These are phyloP conservation scores for Lycorma delicatula DNA, from an alignment of 1,140 invertebrate species.

Conservation along the genomic window DNA sequence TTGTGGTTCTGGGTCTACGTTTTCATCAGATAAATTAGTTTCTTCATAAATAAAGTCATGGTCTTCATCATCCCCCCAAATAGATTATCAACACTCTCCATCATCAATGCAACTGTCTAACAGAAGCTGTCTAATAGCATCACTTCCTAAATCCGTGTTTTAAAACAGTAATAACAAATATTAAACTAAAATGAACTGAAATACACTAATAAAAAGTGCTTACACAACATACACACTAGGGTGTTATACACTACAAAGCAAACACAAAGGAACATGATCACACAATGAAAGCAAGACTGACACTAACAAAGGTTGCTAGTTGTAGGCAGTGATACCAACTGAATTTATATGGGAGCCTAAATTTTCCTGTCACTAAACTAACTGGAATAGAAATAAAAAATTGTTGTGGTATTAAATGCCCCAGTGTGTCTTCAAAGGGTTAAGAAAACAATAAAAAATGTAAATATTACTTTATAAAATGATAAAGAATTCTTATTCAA, in stretches of 20 bases:
- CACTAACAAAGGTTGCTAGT: not conserved
- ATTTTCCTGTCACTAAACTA: too few relatives aligned
- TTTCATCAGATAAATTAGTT: not conserved
- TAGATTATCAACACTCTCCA: not conserved
- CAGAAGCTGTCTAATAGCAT: not conserved
- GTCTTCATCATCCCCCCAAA: constrained; percentile 2
- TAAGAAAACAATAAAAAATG: too few relatives aligned
- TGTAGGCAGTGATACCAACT: not conserved
- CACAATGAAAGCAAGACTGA: not conserved
- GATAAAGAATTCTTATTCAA: too few relatives aligned
- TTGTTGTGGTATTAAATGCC: too few relatives aligned
- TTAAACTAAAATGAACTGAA: not conserved
- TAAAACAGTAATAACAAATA: too few relatives aligned
- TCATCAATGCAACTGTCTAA: not conserved
- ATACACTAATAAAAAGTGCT: not conserved
- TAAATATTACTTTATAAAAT: too few relatives aligned
- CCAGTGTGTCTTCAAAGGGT: too few relatives aligned
- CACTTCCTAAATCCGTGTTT: not conserved
- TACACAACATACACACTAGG: not conserved
- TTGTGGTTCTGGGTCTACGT: too few relatives aligned
- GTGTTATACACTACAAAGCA: not conserved
- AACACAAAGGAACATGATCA: not conserved
- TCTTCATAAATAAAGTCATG: not conserved
- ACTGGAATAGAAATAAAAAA: too few relatives aligned
- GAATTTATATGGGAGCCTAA: not conserved